These are phyloP conservation scores for Podargus strigoides DNA, from an alignment of 2,797 vertebrate genomes.

Conservation along the genomic window DNA sequence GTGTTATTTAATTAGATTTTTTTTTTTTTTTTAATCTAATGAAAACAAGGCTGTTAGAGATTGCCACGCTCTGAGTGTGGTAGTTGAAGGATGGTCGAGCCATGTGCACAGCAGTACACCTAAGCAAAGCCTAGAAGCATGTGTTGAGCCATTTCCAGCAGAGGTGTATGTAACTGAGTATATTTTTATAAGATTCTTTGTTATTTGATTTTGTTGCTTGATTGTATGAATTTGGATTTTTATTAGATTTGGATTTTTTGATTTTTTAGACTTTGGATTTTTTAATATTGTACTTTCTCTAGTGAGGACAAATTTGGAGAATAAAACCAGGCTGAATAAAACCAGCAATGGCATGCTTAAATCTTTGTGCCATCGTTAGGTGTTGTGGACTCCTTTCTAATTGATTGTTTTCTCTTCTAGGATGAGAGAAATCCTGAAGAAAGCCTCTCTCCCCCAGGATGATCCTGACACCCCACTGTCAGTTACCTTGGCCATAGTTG, in stretches of 20 bases:
- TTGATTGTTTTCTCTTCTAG: conserved; percentile 42
- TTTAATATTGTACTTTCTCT: not conserved
- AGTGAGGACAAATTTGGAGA: not conserved
- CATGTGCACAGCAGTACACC: accelerated
- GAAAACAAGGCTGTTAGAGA: not conserved
- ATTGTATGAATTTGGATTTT: not conserved
- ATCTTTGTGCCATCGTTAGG: not conserved
- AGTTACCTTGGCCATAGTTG: conserved; percentile 87
- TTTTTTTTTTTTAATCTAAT: not conserved
- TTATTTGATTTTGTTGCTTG: not conserved
- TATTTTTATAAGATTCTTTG: not conserved
- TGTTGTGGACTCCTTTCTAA: conserved; percentile 5
- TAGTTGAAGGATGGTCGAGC: not conserved
- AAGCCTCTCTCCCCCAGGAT: conserved; percentile 47
- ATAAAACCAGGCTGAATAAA: not conserved
- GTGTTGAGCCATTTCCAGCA: not conserved
- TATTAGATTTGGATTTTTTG: no score
- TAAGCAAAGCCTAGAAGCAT: not conserved
- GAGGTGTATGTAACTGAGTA: not conserved
- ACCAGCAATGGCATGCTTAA: not conserved
- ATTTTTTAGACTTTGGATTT: no score
- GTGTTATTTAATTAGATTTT: not conserved
- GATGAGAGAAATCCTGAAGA: conserved; percentile 76
- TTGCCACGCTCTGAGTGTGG: not conserved
- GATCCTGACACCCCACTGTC: conserved; percentile 68